These are phyloP conservation scores for Papilio polyxenes DNA, from an alignment of 1,140 invertebrate genomes.

Conservation along the genomic window DNA sequence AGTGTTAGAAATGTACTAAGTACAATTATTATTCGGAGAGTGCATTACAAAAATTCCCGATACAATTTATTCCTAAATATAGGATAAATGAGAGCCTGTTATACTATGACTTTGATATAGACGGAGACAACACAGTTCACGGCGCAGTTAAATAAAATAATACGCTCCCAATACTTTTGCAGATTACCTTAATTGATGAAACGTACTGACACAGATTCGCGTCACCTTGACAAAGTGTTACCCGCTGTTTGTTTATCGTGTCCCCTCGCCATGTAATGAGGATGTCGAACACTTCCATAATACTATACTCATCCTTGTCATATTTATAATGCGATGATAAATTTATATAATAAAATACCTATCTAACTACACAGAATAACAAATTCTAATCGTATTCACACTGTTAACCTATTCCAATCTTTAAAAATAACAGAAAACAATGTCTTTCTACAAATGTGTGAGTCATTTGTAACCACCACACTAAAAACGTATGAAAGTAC, in stretches of 20 bases:
- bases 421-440: neutral
- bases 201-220: conserved; percentile 38
- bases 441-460: neutral
- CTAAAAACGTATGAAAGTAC: neutral
- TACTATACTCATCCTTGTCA: conserved; percentile 28
- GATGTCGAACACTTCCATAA: conserved; percentile 56
- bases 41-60: too few relatives aligned
- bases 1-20: too few relatives aligned
- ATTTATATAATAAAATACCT: neutral
- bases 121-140: neutral
- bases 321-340: neutral
- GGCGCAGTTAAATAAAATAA: conserved; percentile 6
- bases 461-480: neutral
- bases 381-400: neutral
- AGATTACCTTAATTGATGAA: conserved; percentile 26
- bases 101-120: neutral
- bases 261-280: conserved; percentile 66
- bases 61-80: too few relatives aligned
- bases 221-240: conserved; percentile 72
- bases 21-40: too few relatives aligned
- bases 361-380: neutral
- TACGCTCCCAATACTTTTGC: neutral
- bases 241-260: conserved; percentile 68
- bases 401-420: neutral
- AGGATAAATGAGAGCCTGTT: neutral